Conservation (phyloP, 2,113 vertebrate genomes). For the Notarius lentiginosus region DNA sequence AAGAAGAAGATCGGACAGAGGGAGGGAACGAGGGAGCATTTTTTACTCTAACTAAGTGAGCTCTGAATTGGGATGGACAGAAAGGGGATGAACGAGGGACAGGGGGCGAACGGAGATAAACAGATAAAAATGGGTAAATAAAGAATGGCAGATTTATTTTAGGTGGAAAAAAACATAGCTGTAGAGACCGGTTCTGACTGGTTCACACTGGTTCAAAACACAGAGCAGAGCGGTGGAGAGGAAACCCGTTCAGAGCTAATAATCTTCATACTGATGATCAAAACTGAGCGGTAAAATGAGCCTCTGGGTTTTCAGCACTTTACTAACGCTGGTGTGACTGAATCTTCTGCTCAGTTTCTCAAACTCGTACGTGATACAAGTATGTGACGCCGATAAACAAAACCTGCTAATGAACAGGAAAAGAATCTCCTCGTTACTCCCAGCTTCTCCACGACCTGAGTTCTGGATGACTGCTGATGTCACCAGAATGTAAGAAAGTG, state of each 20-base stretch:
- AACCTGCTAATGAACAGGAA: no score
- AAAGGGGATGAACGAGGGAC: conserved; percentile 7
- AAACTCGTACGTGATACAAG: no score
- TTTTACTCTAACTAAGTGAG: conserved; percentile 5
- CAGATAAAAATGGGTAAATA: conserved; percentile 1
- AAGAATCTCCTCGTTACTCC: no score
- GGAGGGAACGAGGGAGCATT: conserved; percentile 1
- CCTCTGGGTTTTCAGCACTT: no score
- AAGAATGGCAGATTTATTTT: conserved; percentile 7
- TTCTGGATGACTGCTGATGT: no score
- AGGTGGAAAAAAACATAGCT: background rate
- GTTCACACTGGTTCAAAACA: background rate
- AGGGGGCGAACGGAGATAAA: conserved; percentile 13
- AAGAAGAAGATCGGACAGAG: background rate
- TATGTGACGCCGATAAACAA: no score
- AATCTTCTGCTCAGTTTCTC: no score
- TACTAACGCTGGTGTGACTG: no score
- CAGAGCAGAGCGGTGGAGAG: background rate
- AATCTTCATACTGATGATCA: background rate
- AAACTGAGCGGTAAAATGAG: background rate
- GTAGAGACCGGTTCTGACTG: background rate
- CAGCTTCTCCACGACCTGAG: no score
- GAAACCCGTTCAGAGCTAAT: background rate
- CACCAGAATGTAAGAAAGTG: no score
- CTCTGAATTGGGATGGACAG: conserved; percentile 12